Evolutionary conservation across 2,113 vertebrate genomes (phyloP).

Genomic region (Gambusia holbrooki): DNA sequence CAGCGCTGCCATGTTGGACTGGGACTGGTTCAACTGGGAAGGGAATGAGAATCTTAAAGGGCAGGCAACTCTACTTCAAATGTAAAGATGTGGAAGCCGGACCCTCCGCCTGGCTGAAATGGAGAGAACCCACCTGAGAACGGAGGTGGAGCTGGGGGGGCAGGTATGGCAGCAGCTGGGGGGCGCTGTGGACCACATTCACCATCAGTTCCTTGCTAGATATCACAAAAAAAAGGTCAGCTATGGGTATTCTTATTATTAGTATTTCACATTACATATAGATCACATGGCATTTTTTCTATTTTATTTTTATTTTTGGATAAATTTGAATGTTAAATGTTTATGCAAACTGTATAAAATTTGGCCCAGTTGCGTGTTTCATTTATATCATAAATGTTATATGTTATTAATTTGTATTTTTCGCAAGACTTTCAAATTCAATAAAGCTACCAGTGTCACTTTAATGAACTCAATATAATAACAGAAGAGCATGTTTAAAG

Average conservation of each 20-base stretch:
- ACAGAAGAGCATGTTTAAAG: no score
- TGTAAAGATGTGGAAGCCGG: not conserved
- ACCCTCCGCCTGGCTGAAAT: not conserved
- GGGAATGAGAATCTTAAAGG: not conserved
- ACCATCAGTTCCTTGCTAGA: slow-evolving; percentile 82
- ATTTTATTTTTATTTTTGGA: not conserved
- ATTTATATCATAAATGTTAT: no score
- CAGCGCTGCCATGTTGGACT: slow-evolving; percentile 62
- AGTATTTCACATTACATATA: not conserved
- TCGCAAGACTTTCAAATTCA: no score
- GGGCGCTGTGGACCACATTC: slow-evolving; percentile 81
- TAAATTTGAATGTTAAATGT: no score
- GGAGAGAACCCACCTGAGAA: slow-evolving; percentile 71
- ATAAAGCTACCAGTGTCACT: no score
- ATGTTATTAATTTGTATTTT: no score
- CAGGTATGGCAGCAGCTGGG: slow-evolving; percentile 67
- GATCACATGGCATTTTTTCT: not conserved
- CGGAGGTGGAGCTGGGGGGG: slow-evolving; percentile 73
- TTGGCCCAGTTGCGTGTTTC: no score
- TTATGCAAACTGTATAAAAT: no score
- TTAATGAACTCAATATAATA: no score
- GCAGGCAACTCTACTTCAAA: not conserved
- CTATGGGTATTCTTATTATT: not conserved
- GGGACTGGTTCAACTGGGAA: slow-evolving; percentile 72
- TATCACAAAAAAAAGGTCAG: slow-evolving; percentile 38